phyloP scores from a whole-genome alignment of 2,113 vertebrate species.

The Hipposideros armiger region DNA sequence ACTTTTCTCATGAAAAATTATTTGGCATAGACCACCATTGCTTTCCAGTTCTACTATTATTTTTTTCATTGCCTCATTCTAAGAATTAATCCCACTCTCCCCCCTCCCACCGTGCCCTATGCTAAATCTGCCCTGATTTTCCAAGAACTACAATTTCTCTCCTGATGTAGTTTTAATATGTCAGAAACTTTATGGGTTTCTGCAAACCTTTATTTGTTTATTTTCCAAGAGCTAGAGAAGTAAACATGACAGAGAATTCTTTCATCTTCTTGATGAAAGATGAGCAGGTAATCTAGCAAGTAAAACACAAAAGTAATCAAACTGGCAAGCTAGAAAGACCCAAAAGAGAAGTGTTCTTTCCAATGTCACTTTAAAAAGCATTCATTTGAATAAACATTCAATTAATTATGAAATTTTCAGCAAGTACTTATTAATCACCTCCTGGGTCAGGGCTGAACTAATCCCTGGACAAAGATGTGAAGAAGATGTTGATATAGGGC shows the following conservation, averaged over 20 bases:
- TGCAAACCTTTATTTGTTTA: neutral
- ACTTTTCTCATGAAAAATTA: neutral
- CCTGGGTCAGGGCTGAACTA: neutral
- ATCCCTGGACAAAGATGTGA: neutral
- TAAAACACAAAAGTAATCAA: neutral
- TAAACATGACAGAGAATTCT: neutral
- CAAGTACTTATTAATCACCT: neutral
- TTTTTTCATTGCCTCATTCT: neutral
- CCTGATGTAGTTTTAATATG: neutral
- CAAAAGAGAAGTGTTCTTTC: neutral
- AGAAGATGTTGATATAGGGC: neutral
- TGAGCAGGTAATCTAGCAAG: neutral
- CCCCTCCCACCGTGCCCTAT: neutral
- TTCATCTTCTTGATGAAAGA: neutral
- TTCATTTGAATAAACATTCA: neutral
- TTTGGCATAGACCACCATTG: neutral
- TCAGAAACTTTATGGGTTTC: neutral
- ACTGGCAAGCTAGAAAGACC: neutral
- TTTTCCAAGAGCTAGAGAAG: neutral
- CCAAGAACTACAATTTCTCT: no score
- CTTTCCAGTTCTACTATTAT: neutral
- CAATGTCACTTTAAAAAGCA: neutral
- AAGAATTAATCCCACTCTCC: neutral
- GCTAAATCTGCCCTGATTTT: neutral
- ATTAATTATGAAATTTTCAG: neutral